A percentile compares a stretch with the other conserved stretches of the same genome.
Conservation (phyloP, 2,888 invertebrate species). For the Sclerodermus sp. region DNA sequence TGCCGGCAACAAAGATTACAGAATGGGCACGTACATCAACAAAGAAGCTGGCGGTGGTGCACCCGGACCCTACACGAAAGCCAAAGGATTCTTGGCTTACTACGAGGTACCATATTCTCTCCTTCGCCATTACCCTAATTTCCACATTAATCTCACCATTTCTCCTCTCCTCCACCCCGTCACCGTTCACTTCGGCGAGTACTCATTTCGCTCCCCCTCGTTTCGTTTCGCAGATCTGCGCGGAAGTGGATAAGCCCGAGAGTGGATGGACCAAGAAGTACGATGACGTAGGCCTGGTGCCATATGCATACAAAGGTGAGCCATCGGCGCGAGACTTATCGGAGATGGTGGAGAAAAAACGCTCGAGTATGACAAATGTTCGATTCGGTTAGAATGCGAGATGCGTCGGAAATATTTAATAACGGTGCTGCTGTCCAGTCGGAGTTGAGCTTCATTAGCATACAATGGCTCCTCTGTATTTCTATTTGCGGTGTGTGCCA, state of each 20-base stretch:
- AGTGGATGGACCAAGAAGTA: constrained; percentile 82
- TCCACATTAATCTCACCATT: too few species aligned
- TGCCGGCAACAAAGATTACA: constrained; percentile 79
- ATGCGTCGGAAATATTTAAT: not conserved
- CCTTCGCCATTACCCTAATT: not conserved
- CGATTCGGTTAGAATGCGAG: not conserved
- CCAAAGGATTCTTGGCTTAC: constrained; percentile 84
- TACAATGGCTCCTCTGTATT: not conserved
- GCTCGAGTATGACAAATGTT: not conserved
- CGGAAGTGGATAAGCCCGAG: constrained; percentile 69
- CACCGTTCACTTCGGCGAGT: too few species aligned
- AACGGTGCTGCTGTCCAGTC: not conserved
- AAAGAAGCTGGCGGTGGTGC: constrained; percentile 88
- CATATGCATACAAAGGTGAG: constrained; percentile 79
- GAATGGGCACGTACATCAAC: constrained; percentile 83
- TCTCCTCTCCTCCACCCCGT: too few species aligned
- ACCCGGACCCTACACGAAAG: constrained; percentile 83
- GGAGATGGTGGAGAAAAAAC: too few species aligned
- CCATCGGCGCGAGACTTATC: not conserved
- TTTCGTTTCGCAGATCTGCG: constrained; percentile 68
- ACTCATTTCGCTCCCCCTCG: too few species aligned
- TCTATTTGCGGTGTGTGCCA: not conserved
- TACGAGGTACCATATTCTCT: constrained; percentile 68
- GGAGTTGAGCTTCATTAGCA: not conserved
- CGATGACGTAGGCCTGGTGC: constrained; percentile 81